A percentile compares a stretch with the other conserved stretches of the same genome.
Conservation (phyloP, 2,888 invertebrate genomes). For the Drosophila koepferae region DNA sequence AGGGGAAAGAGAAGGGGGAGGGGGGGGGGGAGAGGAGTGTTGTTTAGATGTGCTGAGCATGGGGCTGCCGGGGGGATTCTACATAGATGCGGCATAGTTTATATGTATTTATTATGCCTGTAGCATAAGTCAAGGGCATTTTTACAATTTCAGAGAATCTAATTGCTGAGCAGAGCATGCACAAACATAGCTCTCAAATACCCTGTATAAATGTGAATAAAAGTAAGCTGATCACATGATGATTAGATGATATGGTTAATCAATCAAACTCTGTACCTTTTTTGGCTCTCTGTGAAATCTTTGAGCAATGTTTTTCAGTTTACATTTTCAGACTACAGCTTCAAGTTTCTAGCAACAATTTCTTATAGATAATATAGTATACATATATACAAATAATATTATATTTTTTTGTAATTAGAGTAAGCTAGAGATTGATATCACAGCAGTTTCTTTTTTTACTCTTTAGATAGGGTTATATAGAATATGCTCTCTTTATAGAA, state of each 20-base stretch:
- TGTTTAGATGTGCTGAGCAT: neutral
- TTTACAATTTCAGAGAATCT: conserved; percentile 6
- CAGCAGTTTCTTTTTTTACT: neutral
- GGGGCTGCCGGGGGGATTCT: neutral
- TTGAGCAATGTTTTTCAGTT: neutral
- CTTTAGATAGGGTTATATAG: neutral
- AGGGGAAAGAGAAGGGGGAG: too few species aligned
- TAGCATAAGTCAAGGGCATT: conserved; percentile 46
- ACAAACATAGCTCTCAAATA: neutral
- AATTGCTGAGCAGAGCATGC: neutral
- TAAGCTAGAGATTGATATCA: neutral
- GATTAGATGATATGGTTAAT: neutral
- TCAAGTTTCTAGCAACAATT: too few species aligned
- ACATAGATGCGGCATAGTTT: conserved; percentile 6
- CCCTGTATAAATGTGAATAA: neutral
- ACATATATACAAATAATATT: neutral
- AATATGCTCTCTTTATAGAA: neutral
- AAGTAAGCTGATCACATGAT: neutral
- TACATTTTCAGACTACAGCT: too few species aligned
- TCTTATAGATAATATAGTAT: neutral
- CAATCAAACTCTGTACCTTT: neutral
- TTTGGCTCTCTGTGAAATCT: neutral
- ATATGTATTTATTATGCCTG: conserved; percentile 2
- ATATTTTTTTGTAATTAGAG: neutral
- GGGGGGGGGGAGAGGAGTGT: neutral